Evolutionary conservation across 1,140 invertebrate genomes (phyloP), one percentile per base, ranked within the genome.

Genomic region (Antheraea mylitta): DNA sequence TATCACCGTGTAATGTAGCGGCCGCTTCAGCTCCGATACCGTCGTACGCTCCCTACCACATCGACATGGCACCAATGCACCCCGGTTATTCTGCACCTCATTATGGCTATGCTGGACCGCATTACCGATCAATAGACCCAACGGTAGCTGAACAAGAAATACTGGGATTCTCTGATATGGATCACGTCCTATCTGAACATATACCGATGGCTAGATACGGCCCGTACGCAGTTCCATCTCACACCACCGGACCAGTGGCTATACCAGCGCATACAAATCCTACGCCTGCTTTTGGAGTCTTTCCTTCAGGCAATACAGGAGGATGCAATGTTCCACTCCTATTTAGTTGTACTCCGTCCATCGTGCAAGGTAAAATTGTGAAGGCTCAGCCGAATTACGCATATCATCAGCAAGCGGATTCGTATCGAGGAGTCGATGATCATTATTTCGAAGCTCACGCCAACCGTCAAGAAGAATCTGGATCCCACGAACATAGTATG

Each of bases 341-440:
- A 18, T 80, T 91, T 60, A 89, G 85, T 62, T 91, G 89, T 68
- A 79, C 87, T 0, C 87, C 89, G 0, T 78, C 81, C 0, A 80
- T 91, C 60, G 77, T 82, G 0, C 71, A 79, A 7, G 86, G 86
- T 3, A 72, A 69, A 7, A 67, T 89, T 10, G 72, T 82, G n/a
- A 77, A 78, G 10, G 30, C 75, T 8, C 72, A 74, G 18, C 67
- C 75, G 19, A 45, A 58, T 42, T 13, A 65, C 18, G 42, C 11
- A 6, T 30, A 36, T 63, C 9, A 59, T 7, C 58, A 19, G n/a
- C 63, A 48, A 19, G 58, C 53, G 22, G 58, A 72, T 37, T 69
- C 64, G 0, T 86, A 85, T 68, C 72, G 84, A 30, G 69, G 69
- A 37, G 79, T 77, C 0, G 76, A 81, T 0, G 71, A 79, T 7